Base-by-base conservation (phyloP, 1,140 invertebrate genomes). In the Leptinotarsa lineolata region DNA sequence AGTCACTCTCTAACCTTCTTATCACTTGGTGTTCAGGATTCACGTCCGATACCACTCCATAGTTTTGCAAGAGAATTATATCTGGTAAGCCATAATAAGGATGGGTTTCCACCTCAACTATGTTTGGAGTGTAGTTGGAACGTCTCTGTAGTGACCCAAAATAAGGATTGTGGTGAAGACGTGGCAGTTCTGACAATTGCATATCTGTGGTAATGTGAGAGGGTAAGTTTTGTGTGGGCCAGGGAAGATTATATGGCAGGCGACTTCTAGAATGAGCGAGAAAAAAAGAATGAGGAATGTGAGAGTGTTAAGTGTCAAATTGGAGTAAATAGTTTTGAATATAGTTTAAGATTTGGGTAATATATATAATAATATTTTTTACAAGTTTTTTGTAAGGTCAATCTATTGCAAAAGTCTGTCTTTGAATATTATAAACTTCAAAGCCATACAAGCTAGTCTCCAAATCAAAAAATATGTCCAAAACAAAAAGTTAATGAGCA, bases 21-120 rank as follows among this genome's bases (percentile, higher is more conserved):
- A 73, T 71, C 0, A 73, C 11, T 30, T 77, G 46, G 4, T 59
- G 46, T 46, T 77, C 59, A 8, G 46, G 54, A 16, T 16, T 45
- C 30, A 71, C 6, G 39, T 75, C 64, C 4, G 74, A 59, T 24
- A 71, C 45, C 20, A 76, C 70, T 18, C 74, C 77, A 68, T 81
- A 81, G 72, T 81, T 81, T 70, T 80, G 77, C 13, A 81, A 73
- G 24, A 80, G 69, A 61, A 80, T 81, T 12, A 80, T 75, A 59
- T 81, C 80, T 15, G 80, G 80, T 18, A 80, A 60, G n/a, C 74
- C 63, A 63, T 72, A 70, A 60, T 73, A 73, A 24, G 71, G 74
- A 65, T 68, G 45, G 22, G 48, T 45, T 46, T 71, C 69, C 3
- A 63, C 21, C 13, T 70, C 71, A n/a, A 60, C 54, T 6, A 73